phyloP scores from a whole-genome alignment of 1,140 invertebrate genomes.

The Nasonia vitripennis region DNA sequence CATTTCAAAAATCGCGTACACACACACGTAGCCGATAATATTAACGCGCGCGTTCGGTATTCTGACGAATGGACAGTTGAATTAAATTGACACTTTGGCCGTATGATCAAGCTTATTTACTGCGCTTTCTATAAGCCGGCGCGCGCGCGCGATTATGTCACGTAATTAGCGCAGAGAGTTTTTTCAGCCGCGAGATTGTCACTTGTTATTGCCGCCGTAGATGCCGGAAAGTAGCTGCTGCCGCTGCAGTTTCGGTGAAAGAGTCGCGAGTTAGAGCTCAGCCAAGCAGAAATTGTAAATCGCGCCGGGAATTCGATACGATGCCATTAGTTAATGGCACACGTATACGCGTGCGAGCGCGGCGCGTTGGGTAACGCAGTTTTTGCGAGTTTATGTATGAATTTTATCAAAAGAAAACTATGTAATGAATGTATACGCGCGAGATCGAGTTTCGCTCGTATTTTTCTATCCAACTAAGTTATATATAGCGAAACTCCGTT shows the following conservation, averaged over 20 bases:
- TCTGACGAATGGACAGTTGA: conserved; percentile 4
- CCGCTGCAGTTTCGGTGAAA: too few relatives aligned
- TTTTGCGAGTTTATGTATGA: not conserved
- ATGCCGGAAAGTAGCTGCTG: not conserved
- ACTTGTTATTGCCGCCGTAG: too few relatives aligned
- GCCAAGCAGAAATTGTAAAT: not conserved
- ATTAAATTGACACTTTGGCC: conserved; percentile 19
- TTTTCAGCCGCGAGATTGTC: not conserved
- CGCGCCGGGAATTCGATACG: not conserved
- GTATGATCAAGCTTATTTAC: not conserved
- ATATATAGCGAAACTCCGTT: not conserved
- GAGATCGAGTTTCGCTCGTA: not conserved
- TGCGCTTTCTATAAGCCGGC: not conserved
- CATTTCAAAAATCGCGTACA: too few relatives aligned
- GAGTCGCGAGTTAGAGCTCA: not conserved
- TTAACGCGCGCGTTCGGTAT: too few relatives aligned
- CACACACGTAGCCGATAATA: too few relatives aligned
- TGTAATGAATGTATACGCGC: not conserved
- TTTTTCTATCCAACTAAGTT: not conserved
- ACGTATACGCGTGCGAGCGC: not conserved
- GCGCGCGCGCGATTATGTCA: not conserved
- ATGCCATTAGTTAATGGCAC: not conserved
- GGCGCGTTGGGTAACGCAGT: not conserved
- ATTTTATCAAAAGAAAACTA: not conserved
- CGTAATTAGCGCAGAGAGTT: not conserved